Evolutionary conservation across 2,888 invertebrate genomes (phyloP), one percentile per base, ranked within the genome.

Genomic region (Molorchus minor): DNA sequence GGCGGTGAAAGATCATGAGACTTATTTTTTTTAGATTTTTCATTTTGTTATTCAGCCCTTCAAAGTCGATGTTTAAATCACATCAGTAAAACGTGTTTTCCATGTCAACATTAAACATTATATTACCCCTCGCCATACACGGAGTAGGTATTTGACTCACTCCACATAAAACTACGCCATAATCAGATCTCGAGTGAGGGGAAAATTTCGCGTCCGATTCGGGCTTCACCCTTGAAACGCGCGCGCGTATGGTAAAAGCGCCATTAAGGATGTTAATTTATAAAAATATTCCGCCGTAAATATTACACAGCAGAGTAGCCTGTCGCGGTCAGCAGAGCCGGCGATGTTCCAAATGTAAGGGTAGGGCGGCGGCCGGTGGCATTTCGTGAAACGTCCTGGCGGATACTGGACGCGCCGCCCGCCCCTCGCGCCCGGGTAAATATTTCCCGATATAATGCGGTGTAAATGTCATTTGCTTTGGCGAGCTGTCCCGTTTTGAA

Each of bases 261-360:
- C 49, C 52, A 41, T 38, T 41, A 62, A 63, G 56, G 61, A 65
- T 60, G 60, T 61, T 63, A 57, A 63, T 65, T 63, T 58, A 61
- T 56, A 63, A 65, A 65, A 65, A 65, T 65, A 62, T 58, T 45
- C 43, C 40, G 49, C 53, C 58, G 63, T 65, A 65, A 65, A 65
- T 67, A 67, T 64, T 62, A 56, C 59, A 56, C 57, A 61, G 51
- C 58, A 40, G 61, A 43, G 40, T 47, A 46, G 61, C 58, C 64
- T 67, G 67, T 67, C 64, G 56, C 67, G 67, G 64, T 67, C 67
- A 67, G 67, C 62, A 61, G 56, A 61, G 58, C 62, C 58, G 58
- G 62, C 58, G 56, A 57, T 58, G 64, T 64, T 64, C 61, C 57
- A 60, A 64, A 64, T 61, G 61, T 61, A 64, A 64, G 64, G 61